phyloP scores from a whole-genome alignment of 2,888 invertebrate genomes.

The Lumbricus terrestris region DNA sequence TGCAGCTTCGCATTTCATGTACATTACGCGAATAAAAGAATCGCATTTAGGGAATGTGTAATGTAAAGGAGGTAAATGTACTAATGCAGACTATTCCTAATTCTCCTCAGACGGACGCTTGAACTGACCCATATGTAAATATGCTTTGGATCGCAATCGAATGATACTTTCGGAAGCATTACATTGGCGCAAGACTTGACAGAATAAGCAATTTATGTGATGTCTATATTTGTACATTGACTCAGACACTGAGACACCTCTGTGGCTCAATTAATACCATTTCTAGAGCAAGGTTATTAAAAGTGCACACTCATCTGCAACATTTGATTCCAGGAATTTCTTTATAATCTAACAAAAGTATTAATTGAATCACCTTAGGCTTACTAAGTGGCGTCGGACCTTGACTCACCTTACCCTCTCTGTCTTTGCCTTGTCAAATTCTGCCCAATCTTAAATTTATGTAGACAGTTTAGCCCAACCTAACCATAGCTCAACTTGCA shows the following conservation, averaged over 20 bases:
- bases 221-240: not conserved
- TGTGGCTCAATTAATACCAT: not conserved
- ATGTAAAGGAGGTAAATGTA: too few relatives aligned
- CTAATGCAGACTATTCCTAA: too few relatives aligned
- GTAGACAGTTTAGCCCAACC: not conserved
- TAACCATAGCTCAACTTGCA: not conserved
- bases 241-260: too few relatives aligned
- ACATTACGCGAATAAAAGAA: too few relatives aligned
- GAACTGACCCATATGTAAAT: not conserved
- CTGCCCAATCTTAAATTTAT: not conserved
- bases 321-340: not conserved
- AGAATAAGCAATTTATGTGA: not conserved
- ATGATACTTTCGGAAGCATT: not conserved
- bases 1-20: not conserved
- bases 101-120: too few relatives aligned
- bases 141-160: not conserved
- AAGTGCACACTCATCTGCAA: not conserved
- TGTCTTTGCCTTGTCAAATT: not conserved
- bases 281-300: not conserved
- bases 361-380: not conserved
- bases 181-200: not conserved
- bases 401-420: not conserved
- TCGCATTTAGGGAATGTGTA: too few relatives aligned
- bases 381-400: not conserved
- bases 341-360: not conserved